Evolutionary conservation across 2,888 invertebrate genomes (phyloP).

Genomic region (Cotesia congregata): DNA sequence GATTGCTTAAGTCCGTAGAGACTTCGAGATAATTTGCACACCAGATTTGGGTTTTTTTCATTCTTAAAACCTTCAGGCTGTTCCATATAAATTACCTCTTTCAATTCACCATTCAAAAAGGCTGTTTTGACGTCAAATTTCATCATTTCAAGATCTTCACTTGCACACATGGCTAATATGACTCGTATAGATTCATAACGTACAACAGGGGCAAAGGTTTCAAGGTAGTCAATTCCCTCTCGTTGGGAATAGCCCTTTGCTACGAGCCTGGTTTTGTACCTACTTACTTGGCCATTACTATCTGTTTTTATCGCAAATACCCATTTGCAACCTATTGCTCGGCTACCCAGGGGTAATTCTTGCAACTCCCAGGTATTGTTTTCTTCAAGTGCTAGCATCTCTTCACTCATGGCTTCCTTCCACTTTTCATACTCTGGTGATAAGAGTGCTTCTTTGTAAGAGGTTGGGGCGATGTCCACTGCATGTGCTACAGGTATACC

Average conservation of each 20-base stretch:
- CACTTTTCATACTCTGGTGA: too few relatives aligned
- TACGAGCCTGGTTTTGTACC: constrained; percentile 48
- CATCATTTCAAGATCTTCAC: constrained; percentile 37
- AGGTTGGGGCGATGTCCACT: background rate
- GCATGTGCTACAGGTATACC: background rate
- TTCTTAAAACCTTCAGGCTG: constrained; percentile 44
- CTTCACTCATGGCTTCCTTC: constrained; percentile 36
- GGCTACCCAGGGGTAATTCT: constrained; percentile 42
- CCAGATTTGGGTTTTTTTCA: background rate
- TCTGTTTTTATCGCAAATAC: constrained; percentile 46
- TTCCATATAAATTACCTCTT: constrained; percentile 48
- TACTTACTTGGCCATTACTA: constrained; percentile 40
- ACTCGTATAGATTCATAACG: constrained; percentile 49
- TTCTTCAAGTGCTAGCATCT: constrained; percentile 46
- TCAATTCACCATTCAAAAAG: constrained; percentile 52
- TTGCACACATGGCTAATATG: constrained; percentile 48
- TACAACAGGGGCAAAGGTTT: too few relatives aligned
- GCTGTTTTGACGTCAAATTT: constrained; percentile 54
- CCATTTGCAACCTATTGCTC: constrained; percentile 53
- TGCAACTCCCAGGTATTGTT: constrained; percentile 52
- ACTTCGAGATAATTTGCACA: constrained; percentile 42
- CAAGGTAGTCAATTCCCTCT: constrained; percentile 50
- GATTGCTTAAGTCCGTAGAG: constrained; percentile 46
- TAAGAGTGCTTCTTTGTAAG: too few relatives aligned
- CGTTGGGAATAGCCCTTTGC: constrained; percentile 43